A percentile compares a stretch with the other conserved stretches of the same genome.
These are phyloP conservation scores for Periophthalmodon schlosseri DNA, from an alignment of 2,113 vertebrate species.

Conservation along the genomic window DNA sequence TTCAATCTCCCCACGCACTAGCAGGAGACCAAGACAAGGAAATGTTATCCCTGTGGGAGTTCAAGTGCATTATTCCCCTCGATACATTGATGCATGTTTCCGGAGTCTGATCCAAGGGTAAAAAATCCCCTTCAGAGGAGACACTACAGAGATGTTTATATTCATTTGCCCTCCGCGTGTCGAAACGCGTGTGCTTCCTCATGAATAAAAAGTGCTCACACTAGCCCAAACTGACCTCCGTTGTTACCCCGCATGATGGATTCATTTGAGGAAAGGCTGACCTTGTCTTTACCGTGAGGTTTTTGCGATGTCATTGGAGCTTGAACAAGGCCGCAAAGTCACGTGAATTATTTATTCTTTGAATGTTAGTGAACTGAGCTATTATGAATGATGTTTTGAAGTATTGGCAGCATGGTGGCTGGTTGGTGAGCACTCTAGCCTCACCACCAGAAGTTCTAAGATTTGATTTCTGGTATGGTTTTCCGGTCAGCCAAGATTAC, in stretches of 20 bases:
- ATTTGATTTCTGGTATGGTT: neutral
- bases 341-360: conserved; percentile 1
- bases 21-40: conserved; percentile 29
- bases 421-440: too few relatives aligned
- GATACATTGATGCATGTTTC: conserved; percentile 65
- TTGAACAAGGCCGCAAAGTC: conserved; percentile 32
- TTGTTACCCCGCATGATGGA: conserved; percentile 57
- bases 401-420: too few relatives aligned
- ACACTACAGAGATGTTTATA: conserved; percentile 59
- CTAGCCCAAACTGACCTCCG: conserved; percentile 49
- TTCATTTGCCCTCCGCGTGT: conserved; percentile 62
- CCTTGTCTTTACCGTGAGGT: conserved; percentile 44
- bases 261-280: conserved; percentile 55
- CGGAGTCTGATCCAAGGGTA: conserved; percentile 63
- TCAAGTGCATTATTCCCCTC: conserved; percentile 57
- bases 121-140: conserved; percentile 54
- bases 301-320: conserved; percentile 38
- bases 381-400: neutral
- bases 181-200: conserved; percentile 26
- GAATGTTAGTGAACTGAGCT: neutral
- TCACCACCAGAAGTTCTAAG: neutral
- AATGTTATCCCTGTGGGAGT: conserved; percentile 39
- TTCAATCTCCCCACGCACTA: conserved; percentile 43
- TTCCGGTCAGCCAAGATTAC: neutral
- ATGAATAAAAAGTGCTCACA: conserved; percentile 63